phyloP scores from a whole-genome alignment of 2,113 vertebrate genomes.

The Bos indicus region DNA sequence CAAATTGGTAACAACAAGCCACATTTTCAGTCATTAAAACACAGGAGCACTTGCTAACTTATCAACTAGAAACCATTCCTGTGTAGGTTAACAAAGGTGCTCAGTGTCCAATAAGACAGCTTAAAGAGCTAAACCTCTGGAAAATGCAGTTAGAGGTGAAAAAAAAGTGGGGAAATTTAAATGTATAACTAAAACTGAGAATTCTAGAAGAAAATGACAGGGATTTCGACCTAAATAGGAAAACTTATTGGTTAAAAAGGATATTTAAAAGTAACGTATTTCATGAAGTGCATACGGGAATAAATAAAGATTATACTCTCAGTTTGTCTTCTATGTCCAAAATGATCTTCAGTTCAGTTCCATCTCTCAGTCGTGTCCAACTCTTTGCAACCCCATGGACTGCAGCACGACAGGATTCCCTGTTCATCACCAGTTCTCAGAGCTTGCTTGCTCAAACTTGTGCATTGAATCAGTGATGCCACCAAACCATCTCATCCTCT shows the following conservation, averaged over 20 bases:
- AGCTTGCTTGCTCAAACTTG: neutral
- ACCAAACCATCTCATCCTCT: neutral
- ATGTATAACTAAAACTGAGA: neutral
- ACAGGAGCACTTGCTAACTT: slow-evolving; percentile 69
- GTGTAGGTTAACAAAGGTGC: slow-evolving; percentile 44
- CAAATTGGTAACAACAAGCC: slow-evolving; percentile 74
- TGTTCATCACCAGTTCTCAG: neutral
- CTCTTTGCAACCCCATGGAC: neutral
- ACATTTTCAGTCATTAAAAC: slow-evolving; percentile 72
- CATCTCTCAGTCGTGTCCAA: fast-evolving
- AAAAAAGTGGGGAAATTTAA: neutral
- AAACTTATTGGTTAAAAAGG: slow-evolving; percentile 26
- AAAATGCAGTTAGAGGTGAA: neutral
- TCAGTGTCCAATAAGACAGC: neutral
- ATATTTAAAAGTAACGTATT: slow-evolving; percentile 44
- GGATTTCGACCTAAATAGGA: slow-evolving; percentile 5
- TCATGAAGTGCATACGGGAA: slow-evolving; percentile 2
- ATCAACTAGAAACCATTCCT: slow-evolving; percentile 61
- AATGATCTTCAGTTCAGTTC: neutral
- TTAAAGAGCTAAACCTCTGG: neutral
- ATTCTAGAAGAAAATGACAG: neutral
- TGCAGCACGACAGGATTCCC: neutral
- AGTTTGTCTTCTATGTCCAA: neutral
- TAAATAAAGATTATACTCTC: slow-evolving; percentile 29
- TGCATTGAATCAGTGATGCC: neutral